phyloP scores from a whole-genome alignment of 2,797 vertebrate genomes.

The Novumbra hubbsi region DNA sequence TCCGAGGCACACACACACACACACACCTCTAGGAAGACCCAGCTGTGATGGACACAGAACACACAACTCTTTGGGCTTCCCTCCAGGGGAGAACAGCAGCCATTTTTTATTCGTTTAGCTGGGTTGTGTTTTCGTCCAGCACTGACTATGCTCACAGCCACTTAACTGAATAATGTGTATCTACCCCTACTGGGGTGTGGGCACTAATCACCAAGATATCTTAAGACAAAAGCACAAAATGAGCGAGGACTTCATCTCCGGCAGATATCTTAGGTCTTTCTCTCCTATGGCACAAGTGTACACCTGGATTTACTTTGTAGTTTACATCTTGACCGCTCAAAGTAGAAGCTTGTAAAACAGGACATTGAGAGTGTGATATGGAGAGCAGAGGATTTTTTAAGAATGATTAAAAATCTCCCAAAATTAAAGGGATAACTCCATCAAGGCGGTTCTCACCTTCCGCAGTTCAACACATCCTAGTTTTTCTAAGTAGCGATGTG shows the following conservation, averaged over 20 bases:
- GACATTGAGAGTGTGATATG: not conserved
- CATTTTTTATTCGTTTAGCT: not conserved
- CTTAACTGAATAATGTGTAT: no score
- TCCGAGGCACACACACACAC: not conserved
- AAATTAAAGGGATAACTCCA: not conserved
- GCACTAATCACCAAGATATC: no score
- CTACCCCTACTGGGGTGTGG: no score
- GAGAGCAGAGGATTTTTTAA: not conserved
- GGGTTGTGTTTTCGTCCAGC: no score
- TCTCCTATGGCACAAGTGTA: no score
- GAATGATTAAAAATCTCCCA: not conserved
- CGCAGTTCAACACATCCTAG: not conserved
- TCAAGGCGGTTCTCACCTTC: not conserved
- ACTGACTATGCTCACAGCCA: not conserved
- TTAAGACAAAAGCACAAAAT: not conserved
- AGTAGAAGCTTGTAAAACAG: not conserved
- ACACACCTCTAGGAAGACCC: not conserved
- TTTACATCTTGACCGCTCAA: not conserved
- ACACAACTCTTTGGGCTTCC: not conserved
- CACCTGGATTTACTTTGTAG: no score
- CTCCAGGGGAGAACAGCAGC: not conserved
- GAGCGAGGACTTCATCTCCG: no score
- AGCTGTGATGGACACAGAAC: conserved; percentile 3
- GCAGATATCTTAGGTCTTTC: no score
- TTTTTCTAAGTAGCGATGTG: not conserved